Conservation (phyloP, 1,140 invertebrate genomes). For the Drosophila subobscura region DNA sequence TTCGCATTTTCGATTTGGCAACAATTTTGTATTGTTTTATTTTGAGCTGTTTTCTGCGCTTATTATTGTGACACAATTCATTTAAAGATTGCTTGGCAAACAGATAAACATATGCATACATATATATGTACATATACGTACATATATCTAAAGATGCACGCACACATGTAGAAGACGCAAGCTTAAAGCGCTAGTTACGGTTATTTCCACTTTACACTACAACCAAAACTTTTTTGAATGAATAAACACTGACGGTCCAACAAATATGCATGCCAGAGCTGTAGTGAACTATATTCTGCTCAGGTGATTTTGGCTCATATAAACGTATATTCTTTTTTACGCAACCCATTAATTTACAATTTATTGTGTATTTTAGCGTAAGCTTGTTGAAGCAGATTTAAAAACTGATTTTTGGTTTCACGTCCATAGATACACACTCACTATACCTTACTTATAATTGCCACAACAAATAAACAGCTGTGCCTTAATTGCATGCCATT, state of each 20-base stretch:
- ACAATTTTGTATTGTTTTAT: constrained; percentile 22
- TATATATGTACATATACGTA: constrained; percentile 37
- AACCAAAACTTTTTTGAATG: constrained; percentile 60
- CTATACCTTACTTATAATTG: constrained; percentile 6
- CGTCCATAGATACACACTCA: not conserved
- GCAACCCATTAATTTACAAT: no score
- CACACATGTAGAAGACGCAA: constrained; percentile 36
- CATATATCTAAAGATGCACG: constrained; percentile 15
- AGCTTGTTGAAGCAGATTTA: no score
- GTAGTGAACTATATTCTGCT: no score
- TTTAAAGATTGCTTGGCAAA: constrained; percentile 57
- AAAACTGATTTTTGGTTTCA: not conserved
- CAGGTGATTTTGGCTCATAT: no score
- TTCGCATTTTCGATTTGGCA: constrained; percentile 25
- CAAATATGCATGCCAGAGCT: not conserved
- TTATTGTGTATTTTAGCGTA: no score
- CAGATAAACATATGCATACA: constrained; percentile 24
- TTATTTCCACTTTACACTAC: constrained; percentile 47
- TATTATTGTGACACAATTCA: constrained; percentile 69
- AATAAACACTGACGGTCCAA: constrained; percentile 32
- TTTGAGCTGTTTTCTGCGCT: constrained; percentile 17
- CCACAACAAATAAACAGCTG: constrained; percentile 29
- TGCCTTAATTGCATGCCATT: constrained; percentile 17
- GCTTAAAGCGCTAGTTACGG: constrained; percentile 43
- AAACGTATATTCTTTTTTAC: no score